Evolutionary conservation across 2,797 vertebrate species (phyloP), one percentile per base, ranked within the genome.

Genomic region (Molossus molossus): DNA sequence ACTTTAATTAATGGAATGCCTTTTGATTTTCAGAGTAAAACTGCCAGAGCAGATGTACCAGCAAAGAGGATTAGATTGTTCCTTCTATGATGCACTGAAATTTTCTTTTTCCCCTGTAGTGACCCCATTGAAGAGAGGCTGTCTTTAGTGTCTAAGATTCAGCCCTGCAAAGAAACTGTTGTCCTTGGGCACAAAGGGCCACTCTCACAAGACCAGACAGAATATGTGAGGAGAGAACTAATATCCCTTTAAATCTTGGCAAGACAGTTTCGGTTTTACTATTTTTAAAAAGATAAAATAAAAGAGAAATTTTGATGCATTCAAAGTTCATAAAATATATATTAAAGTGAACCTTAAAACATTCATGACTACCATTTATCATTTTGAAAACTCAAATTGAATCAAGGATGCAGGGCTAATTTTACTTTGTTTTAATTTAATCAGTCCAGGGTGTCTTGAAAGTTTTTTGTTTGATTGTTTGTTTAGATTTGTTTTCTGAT

Each of bases 51-150:
- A 99, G 99, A 99, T 99, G 99, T 99, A 99, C 97, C 94, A 98
- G 98, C 98, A 99, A 99, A 99, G 98, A 99, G 99, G 99, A 99
- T 99, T 99, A 99, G 99, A 98, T 98, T 98, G 98, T 98, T 98
- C 98, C 98, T 98, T 98, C 97, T 98, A 98, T 98, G 98, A 99
- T 67, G 83, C 98, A 98, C 98, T 98, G 98, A 98, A 98, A 97
- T 98, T 98, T 98, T 97, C 97, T 98, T 98, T 98, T 98, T 96
- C 98, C 97, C 97, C 98, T 98, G 98, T 98, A 98, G 98, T 98
- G 98, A 98, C 97, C 98, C 98, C 98, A 99, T 99, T 99, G 98
- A 99, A 98, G 98, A 98, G 98, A 98, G 98, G 98, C 98, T 98
- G 98, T 97, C 98, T 98, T 98, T 97, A 99, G 98, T 99, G 98